Percentiles rank a stretch among this genome's conserved stretches.
These are phyloP conservation scores for Lates calcarifer DNA, from an alignment of 2,113 vertebrate species.

Conservation along the genomic window DNA sequence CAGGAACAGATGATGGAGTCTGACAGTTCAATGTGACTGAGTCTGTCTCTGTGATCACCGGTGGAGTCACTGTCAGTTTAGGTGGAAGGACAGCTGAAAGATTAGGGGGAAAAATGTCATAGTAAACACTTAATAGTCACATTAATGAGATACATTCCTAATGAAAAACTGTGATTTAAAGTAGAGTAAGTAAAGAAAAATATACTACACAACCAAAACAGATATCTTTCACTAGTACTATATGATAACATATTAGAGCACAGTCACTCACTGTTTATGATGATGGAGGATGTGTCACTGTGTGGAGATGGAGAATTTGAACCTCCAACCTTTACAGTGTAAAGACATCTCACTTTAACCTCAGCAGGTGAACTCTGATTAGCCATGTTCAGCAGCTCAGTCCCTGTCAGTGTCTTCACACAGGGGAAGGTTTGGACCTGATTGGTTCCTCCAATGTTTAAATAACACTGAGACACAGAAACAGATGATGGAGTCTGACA, in stretches of 20 bases:
- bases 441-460: not conserved
- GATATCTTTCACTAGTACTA: too few species aligned
- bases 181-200: too few species aligned
- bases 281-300: conserved; percentile 5
- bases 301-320: not conserved
- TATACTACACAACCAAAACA: too few species aligned
- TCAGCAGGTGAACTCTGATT: conserved; percentile 15
- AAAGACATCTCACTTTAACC: conserved; percentile 44
- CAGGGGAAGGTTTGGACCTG: accelerated
- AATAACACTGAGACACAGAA: conserved; percentile 12
- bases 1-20: conserved; percentile 2
- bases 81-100: too few species aligned
- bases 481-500: conserved; percentile 37
- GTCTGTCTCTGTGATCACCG: conserved; percentile 12
- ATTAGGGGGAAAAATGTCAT: too few species aligned
- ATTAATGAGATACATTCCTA: too few species aligned
- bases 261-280: conserved; percentile 11
- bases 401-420: conserved; percentile 24
- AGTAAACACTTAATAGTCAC: too few species aligned
- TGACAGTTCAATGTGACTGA: conserved; percentile 41
- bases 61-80: not conserved
- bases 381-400: conserved; percentile 11
- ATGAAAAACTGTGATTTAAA: too few species aligned
- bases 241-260: too few species aligned
- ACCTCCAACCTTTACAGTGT: not conserved